phyloP scores from a whole-genome alignment of 2,113 vertebrate genomes.

The Rhynchopsitta pachyrhyncha region DNA sequence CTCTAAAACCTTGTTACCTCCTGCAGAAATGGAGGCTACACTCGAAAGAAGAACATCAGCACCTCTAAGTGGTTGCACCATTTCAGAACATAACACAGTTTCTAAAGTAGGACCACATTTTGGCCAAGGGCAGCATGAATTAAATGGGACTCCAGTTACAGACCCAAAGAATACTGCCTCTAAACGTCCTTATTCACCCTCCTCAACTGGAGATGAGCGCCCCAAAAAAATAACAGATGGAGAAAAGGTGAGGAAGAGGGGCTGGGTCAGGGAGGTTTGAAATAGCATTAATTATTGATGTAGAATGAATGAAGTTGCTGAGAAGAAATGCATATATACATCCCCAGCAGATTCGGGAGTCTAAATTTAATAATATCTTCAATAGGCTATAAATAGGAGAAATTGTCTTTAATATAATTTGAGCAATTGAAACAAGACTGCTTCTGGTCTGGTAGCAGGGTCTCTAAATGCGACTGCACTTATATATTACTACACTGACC shows the following conservation, averaged over 20 bases:
- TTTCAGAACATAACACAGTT: constrained; percentile 73
- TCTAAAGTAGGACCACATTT: constrained; percentile 63
- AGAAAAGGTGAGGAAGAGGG: constrained; percentile 71
- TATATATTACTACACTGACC: background rate
- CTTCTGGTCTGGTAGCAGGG: background rate
- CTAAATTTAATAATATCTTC: background rate
- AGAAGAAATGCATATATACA: background rate
- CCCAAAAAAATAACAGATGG: constrained; percentile 79
- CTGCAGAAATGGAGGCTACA: constrained; percentile 65
- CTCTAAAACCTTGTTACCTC: constrained; percentile 11
- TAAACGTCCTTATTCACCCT: constrained; percentile 81
- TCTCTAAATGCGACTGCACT: background rate
- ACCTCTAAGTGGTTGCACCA: constrained; percentile 67
- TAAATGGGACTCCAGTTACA: constrained; percentile 72
- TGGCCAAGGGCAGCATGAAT: constrained; percentile 71
- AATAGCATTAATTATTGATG: background rate
- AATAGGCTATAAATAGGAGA: background rate
- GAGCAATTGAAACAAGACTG: background rate
- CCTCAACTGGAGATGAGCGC: constrained; percentile 66
- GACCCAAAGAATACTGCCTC: constrained; percentile 49
- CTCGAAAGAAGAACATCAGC: constrained; percentile 48
- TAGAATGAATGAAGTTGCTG: background rate
- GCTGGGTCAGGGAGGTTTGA: background rate
- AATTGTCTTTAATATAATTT: background rate
- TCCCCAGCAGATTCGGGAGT: background rate